A percentile compares a stretch with the other conserved stretches of the same genome.
phyloP scores from a whole-genome alignment of 1,140 invertebrate genomes.

The Saccostrea glomerata region DNA sequence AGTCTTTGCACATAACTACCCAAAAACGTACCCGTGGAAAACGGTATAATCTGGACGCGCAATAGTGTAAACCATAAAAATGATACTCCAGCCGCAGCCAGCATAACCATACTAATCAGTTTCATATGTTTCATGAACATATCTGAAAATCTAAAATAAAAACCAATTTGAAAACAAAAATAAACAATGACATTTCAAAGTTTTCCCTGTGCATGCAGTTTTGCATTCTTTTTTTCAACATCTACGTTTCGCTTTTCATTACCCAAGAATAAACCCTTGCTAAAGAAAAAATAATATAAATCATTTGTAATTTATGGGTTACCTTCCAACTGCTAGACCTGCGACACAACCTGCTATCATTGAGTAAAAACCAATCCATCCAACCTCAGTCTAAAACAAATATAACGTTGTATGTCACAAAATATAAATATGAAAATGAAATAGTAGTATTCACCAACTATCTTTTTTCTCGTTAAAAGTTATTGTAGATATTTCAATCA shows the following conservation, averaged over 20 bases:
- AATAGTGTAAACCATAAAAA: conserved; percentile 60
- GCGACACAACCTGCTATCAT: conserved; percentile 66
- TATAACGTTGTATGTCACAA: too few relatives aligned
- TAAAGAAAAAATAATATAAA: not conserved
- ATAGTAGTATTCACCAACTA: too few relatives aligned
- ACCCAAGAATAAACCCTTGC: too few relatives aligned
- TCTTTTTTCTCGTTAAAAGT: too few relatives aligned
- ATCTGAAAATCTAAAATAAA: conserved; percentile 66
- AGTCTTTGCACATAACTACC: too few relatives aligned
- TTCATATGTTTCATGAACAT: conserved; percentile 66
- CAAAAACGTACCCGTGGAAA: conserved; percentile 47
- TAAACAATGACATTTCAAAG: too few relatives aligned
- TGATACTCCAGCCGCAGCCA: conserved; percentile 49
- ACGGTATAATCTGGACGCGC: conserved; percentile 44
- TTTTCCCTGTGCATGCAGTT: too few relatives aligned
- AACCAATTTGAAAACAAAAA: not conserved
- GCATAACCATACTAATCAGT: conserved; percentile 60
- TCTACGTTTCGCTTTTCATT: too few relatives aligned
- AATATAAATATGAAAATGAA: too few relatives aligned
- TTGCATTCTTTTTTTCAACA: too few relatives aligned
- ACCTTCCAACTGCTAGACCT: conserved; percentile 69
- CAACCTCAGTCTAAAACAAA: conserved; percentile 46
- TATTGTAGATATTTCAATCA: too few relatives aligned
- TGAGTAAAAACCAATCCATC: conserved; percentile 71
- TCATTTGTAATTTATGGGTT: conserved; percentile 61